Evolutionary conservation across 2,888 invertebrate genomes (phyloP).

Genomic region (Adelphocoris suturalis): DNA sequence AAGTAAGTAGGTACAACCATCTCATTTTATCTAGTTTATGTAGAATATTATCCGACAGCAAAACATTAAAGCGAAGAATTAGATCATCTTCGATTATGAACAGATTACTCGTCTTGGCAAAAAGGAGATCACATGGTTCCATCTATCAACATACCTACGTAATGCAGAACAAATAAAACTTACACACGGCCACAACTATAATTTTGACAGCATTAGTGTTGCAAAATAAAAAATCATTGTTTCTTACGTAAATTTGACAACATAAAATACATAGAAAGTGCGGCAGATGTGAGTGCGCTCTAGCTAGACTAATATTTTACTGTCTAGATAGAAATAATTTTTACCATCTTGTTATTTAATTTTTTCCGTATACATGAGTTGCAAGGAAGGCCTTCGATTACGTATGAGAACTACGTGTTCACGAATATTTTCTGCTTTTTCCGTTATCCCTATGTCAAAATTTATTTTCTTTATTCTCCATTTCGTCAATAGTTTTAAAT

Average conservation of each 20-base stretch:
- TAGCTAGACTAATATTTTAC: conserved; percentile 38
- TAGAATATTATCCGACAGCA: no score
- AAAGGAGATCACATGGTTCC: background rate
- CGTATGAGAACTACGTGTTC: conserved; percentile 69
- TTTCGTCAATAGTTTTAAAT: conserved; percentile 58
- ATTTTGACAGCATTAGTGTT: no score
- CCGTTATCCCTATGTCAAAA: conserved; percentile 40
- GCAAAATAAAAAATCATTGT: no score
- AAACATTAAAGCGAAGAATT: no score
- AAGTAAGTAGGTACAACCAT: no score
- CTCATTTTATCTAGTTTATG: no score
- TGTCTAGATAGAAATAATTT: conserved; percentile 50
- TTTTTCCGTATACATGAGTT: conserved; percentile 74
- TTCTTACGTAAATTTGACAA: background rate
- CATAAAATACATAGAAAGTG: conserved; percentile 1
- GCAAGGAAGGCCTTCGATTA: conserved; percentile 73
- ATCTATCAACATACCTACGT: background rate
- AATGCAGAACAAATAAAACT: background rate
- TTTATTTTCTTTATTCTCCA: conserved; percentile 33
- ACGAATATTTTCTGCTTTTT: conserved; percentile 50
- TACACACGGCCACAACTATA: no score
- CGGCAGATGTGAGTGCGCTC: conserved; percentile 61
- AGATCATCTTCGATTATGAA: no score
- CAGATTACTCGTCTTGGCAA: background rate
- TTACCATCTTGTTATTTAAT: background rate